Evolutionary conservation across 1,140 invertebrate species (phyloP).

Genomic region (Drosophila rufa): DNA sequence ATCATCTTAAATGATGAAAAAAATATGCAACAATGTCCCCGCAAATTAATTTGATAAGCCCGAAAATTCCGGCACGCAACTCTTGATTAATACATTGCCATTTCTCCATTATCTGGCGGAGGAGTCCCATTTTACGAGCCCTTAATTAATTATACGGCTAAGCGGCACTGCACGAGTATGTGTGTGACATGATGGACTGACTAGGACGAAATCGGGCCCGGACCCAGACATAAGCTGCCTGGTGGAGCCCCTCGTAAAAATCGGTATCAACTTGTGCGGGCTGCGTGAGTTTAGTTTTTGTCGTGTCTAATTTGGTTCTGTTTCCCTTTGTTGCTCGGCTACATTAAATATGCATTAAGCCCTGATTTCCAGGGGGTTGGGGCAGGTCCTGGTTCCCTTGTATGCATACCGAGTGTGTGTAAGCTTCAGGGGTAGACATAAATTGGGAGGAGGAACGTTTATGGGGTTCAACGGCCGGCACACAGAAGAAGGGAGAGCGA

Average conservation of each 20-base stretch:
- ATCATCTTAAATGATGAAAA: constrained; percentile 3
- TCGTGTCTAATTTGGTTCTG: constrained; percentile 47
- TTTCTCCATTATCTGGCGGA: constrained; percentile 31
- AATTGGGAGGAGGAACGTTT: constrained; percentile 49
- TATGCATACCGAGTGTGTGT: constrained; percentile 43
- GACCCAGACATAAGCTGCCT: constrained; percentile 9
- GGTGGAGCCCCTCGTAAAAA: constrained; percentile 29
- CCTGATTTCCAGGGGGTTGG: constrained; percentile 49
- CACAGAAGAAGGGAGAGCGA: constrained; percentile 7
- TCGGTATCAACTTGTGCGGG: constrained; percentile 69
- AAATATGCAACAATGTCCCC: constrained; percentile 10
- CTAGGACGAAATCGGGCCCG: constrained; percentile 36
- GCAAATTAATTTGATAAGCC: constrained; percentile 40
- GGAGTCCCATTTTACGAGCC: constrained; percentile 35
- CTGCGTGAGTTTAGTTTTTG: constrained; percentile 61
- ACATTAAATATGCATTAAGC: constrained; percentile 81
- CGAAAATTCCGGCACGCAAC: constrained; percentile 26
- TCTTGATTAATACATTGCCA: constrained; percentile 53
- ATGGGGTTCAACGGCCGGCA: constrained; percentile 49
- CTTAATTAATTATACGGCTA: constrained; percentile 57
- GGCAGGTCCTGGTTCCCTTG: constrained; percentile 33
- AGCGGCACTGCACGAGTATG: constrained; percentile 21
- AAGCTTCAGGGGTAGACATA: constrained; percentile 34
- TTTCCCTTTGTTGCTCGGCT: constrained; percentile 37
- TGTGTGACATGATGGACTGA: constrained; percentile 59